Evolutionary conservation across 2,797 vertebrate genomes (phyloP), one percentile per base, ranked within the genome.

Genomic region (Falco cherrug): DNA sequence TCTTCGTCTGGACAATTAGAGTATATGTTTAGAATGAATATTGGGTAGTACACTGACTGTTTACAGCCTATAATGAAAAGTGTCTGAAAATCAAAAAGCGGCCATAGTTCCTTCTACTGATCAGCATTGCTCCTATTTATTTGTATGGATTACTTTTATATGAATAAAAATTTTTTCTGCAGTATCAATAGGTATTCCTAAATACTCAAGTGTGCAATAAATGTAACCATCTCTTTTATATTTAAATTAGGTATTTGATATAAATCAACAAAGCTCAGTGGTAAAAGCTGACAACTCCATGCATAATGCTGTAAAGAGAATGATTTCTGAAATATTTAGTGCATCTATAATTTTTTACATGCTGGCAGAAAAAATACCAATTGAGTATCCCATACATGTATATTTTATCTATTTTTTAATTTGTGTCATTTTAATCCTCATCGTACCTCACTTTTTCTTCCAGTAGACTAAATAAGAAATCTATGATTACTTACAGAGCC

Each of bases 401-500:
- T 90, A 87, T 96, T 96, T 93, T 69, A 84, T 78, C 77, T 93
- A 6, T 89, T 97, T 92, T 93, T 81, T 85, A 70, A 95, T 90
- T 87, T 84, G 68, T 94, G 90, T 39, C 59, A 92, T 97, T 95
- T 94, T 92, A 97, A 96, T 84, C 84, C 71, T 91, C 67, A 88
- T 64, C 94, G 48, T 41, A 75, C 35, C 83, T 96, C 45, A 73
- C 59, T 89, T 96, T 93, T 96, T 87, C 91, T 97, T 98, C 79
- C 91, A 85, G 86, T 90, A 94, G 90, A 93, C 84, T 94, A 83
- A 97, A 95, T 90, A 91, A 71, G 84, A 93, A 97, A 96, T 97
- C 93, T 97, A 89, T 96, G 95, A 95, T 98, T 98, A 97, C 96
- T 97, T 97, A 97, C 81, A 96, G 88, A 97, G 93, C 96, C 93